These are phyloP conservation scores for Sphaeramia orbicularis DNA, from an alignment of 2,797 vertebrate species.

Conservation along the genomic window DNA sequence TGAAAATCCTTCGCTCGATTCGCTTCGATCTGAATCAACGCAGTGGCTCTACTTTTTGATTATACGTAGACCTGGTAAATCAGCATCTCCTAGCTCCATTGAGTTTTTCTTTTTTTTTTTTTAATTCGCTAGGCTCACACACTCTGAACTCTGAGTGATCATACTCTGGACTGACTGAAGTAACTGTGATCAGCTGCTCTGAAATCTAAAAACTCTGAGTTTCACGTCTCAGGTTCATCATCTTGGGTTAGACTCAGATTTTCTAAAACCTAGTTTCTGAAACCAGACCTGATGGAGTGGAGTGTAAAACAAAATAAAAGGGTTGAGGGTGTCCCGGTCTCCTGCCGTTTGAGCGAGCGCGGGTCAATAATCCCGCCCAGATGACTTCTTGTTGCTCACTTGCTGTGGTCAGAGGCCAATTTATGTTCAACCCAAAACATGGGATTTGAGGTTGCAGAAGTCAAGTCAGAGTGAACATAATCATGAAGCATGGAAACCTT, in stretches of 20 bases:
- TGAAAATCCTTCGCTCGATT: too few species aligned
- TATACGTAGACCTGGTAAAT: too few species aligned
- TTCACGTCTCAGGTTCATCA: too few species aligned
- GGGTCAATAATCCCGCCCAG: conserved; percentile 65
- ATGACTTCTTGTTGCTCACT: conserved; percentile 54
- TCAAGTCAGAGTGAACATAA: conserved; percentile 61
- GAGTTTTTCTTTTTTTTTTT: too few species aligned
- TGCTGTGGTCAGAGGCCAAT: conserved; percentile 63
- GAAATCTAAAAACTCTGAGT: too few species aligned
- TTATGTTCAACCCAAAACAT: conserved; percentile 46
- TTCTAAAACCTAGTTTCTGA: conserved; percentile 1
- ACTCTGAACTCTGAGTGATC: too few species aligned
- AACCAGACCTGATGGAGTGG: conserved; percentile 25
- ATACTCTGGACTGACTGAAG: too few species aligned
- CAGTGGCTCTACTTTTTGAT: too few species aligned
- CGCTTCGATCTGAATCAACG: too few species aligned
- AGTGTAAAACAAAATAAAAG: not conserved
- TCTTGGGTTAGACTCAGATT: conserved; percentile 15
- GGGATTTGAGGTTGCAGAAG: conserved; percentile 44
- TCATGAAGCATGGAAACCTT: conserved; percentile 68
- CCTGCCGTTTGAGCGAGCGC: conserved; percentile 8
- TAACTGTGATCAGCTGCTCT: too few species aligned
- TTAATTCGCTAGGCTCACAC: too few species aligned
- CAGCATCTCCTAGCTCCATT: too few species aligned
- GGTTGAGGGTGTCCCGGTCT: not conserved